Base-by-base conservation (phyloP, 2,113 vertebrate genomes). In the Hydrolagus affinis region DNA sequence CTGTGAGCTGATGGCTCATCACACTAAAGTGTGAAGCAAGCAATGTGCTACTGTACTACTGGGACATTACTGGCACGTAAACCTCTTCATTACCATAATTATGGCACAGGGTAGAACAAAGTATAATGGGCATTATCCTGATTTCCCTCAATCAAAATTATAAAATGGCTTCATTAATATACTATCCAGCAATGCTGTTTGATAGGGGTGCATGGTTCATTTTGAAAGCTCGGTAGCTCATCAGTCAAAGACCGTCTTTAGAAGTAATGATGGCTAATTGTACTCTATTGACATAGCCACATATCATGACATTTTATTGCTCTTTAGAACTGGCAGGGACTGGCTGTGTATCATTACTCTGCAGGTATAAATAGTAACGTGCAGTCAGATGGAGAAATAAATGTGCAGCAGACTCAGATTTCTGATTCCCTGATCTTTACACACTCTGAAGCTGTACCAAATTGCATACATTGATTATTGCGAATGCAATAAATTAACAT, bases 1-100 rank as follows among this genome's bases (percentile, higher is more conserved):
- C 12, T 72, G 25, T 75, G 11, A 76, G 10, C 74, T 77, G 74
- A 77, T n/a, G 56, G 59, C n/a, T 77, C 74, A 77, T 57, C 11
- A 77, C 11, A 56, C 11, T 17, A 73, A 73, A 30, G 25, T 30
- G 11, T 73, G 71, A 30, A 64, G 28, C 44, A 78, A 60, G 10
- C 11, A 60, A 25, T 15, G 28, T 75, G 19, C 19, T 17, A 30
- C 66, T 28, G 59, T 9, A 75, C 32, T 3, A 32, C 17, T 59
- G 11, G 30, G 44, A 59, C 44, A 17, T 9, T 25, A 25, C 62
- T 75, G 73, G 30, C 21, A 17, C 56, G 19, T 78, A 28, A 25
- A 28, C 62, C n/a, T 78, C 57, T 62, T 28, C 59, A 62, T 28
- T 80, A 17, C 23, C 23, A 15, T 80, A 25, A 23, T 64, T 25